phyloP scores from a whole-genome alignment of 2,888 invertebrate genomes.

The Troides oblongomaculatus region DNA sequence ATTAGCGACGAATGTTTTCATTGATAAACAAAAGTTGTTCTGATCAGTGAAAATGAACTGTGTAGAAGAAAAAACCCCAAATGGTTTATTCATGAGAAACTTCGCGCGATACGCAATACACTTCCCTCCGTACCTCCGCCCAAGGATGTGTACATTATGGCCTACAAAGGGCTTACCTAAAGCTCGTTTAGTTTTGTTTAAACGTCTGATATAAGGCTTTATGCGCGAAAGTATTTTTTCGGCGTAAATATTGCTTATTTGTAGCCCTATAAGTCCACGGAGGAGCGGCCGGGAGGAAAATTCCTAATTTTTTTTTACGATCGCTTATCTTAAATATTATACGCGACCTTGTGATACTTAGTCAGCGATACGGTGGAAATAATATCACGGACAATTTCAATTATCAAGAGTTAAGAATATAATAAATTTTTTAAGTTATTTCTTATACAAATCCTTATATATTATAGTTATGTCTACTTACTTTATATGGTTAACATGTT shows the following conservation, averaged over 20 bases:
- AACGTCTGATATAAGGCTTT: constrained; percentile 43
- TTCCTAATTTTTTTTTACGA: constrained; percentile 34
- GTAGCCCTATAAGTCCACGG: constrained; percentile 37
- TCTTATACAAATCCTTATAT: no score
- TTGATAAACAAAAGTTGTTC: not conserved
- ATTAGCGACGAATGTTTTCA: no score
- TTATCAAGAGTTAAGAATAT: no score
- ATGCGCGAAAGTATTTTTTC: constrained; percentile 37
- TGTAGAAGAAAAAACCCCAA: not conserved
- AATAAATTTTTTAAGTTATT: no score
- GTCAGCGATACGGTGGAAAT: no score
- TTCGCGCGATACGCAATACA: constrained; percentile 18
- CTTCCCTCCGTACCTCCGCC: constrained; percentile 5
- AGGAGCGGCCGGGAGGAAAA: constrained; percentile 22
- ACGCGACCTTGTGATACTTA: constrained; percentile 12
- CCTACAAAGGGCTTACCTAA: constrained; percentile 38
- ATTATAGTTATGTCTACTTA: no score
- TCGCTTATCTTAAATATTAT: constrained; percentile 38
- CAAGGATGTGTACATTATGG: constrained; percentile 37
- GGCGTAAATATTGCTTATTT: constrained; percentile 42
- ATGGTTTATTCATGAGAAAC: constrained; percentile 12
- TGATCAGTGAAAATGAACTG: not conserved
- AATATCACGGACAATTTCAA: no score
- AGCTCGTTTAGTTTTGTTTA: constrained; percentile 41
- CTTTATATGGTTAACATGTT: no score